Conservation (phyloP, 1,140 invertebrate genomes). For the Drosophila teissieri region DNA sequence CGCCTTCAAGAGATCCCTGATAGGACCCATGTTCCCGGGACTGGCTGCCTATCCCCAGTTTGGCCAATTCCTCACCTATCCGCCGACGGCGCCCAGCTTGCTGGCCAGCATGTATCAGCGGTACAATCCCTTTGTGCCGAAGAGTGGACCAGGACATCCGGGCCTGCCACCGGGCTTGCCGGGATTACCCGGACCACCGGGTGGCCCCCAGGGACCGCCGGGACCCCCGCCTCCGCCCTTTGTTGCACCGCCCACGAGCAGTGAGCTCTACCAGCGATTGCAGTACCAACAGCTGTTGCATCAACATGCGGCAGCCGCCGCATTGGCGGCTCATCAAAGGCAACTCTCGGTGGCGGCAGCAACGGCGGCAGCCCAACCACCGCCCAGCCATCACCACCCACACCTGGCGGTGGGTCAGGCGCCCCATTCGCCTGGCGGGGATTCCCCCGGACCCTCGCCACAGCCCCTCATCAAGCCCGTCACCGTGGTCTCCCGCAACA, state of each 20-base stretch:
- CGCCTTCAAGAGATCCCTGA: constrained; percentile 91
- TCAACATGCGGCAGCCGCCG: constrained; percentile 81
- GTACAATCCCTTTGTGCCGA: constrained; percentile 85
- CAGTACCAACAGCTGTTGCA: constrained; percentile 84
- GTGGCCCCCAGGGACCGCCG: constrained; percentile 47
- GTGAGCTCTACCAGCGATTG: constrained; percentile 85
- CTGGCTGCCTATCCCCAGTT: constrained; percentile 85
- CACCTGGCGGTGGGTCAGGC: constrained; percentile 64
- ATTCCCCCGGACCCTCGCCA: constrained; percentile 73
- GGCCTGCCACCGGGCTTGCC: constrained; percentile 31
- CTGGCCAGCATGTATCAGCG: constrained; percentile 86
- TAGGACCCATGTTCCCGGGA: constrained; percentile 85
- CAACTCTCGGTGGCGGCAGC: constrained; percentile 70
- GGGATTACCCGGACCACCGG: constrained; percentile 3
- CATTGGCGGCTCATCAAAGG: constrained; percentile 82
- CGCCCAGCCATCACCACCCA: constrained; percentile 51
- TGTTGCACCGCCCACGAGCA: constrained; percentile 74
- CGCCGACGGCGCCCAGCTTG: constrained; percentile 85
- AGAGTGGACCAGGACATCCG: constrained; percentile 68
- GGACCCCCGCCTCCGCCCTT: constrained; percentile 52
- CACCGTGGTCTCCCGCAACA: constrained; percentile 85
- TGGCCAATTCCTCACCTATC: constrained; percentile 86
- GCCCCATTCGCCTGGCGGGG: constrained; percentile 56
- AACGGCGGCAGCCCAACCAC: constrained; percentile 42
- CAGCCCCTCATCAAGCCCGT: constrained; percentile 85